These are phyloP conservation scores for Pseudomyrmex gracilis DNA, from an alignment of 1,140 invertebrate species.

Conservation along the genomic window DNA sequence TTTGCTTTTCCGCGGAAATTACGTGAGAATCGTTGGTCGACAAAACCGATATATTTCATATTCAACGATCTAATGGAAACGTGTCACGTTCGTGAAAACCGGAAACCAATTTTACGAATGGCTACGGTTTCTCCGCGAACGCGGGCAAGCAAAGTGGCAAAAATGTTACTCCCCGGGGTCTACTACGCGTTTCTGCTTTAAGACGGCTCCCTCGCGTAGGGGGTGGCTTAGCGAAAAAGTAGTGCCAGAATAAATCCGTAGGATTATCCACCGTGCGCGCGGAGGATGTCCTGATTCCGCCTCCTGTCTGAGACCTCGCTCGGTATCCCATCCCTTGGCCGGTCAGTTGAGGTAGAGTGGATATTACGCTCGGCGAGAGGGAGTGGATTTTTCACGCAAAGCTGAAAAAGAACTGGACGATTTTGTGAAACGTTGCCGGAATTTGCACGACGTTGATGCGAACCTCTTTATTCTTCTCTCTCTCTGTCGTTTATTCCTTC, in stretches of 20 bases:
- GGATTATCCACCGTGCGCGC: constrained; percentile 67
- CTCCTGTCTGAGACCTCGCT: constrained; percentile 27
- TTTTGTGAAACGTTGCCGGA: constrained; percentile 14
- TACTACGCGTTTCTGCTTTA: constrained; percentile 61
- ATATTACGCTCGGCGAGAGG: constrained; percentile 25
- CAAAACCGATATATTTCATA: constrained; percentile 25
- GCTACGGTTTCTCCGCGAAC: not conserved
- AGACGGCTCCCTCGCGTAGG: constrained; percentile 33
- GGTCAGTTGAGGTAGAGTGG: constrained; percentile 22
- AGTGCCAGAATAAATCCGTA: constrained; percentile 68
- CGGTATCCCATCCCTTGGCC: constrained; percentile 31
- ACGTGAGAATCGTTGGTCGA: constrained; percentile 9
- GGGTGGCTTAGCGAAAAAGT: constrained; percentile 68
- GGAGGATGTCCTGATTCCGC: constrained; percentile 56
- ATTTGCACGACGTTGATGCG: constrained; percentile 3
- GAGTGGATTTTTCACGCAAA: constrained; percentile 12
- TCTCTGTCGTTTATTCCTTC: not conserved
- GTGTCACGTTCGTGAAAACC: constrained; percentile 52
- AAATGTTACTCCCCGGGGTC: constrained; percentile 68
- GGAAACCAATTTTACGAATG: constrained; percentile 52
- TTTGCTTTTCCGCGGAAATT: not conserved
- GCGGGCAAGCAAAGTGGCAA: constrained; percentile 46
- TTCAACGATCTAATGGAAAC: constrained; percentile 32
- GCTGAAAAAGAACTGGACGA: not conserved
- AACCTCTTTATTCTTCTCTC: not conserved